phyloP scores from a whole-genome alignment of 2,888 invertebrate species.

The Steinernema carpocapsae region DNA sequence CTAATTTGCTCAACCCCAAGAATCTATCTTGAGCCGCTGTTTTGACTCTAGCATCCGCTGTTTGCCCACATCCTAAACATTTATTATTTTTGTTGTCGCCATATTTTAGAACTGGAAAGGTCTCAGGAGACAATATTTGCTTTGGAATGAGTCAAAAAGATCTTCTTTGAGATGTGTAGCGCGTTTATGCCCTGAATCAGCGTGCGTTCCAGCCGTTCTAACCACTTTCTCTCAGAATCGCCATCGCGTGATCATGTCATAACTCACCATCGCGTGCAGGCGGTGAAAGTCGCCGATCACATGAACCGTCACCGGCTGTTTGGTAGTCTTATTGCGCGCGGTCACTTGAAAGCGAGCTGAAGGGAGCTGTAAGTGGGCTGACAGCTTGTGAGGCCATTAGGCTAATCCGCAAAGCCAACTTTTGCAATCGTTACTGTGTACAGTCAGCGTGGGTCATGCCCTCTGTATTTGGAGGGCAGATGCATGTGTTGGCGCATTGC shows the following conservation, averaged over 20 bases:
- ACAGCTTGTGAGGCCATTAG: constrained; percentile 23
- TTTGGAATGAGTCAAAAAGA: no score
- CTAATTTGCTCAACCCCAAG: no score
- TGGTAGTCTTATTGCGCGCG: not conserved
- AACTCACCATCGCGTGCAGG: not conserved
- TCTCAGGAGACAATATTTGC: no score
- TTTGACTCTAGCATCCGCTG: no score
- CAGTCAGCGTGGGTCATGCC: constrained; percentile 3
- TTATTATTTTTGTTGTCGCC: no score
- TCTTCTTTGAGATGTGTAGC: no score
- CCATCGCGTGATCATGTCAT: constrained; percentile 10
- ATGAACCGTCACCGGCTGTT: constrained; percentile 4
- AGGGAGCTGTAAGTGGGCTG: constrained; percentile 11
- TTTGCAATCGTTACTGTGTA: not conserved
- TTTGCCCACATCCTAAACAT: no score
- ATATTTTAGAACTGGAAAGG: no score
- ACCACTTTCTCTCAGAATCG: not conserved
- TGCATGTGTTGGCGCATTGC: not conserved
- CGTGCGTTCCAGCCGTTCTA: not conserved
- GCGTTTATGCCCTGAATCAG: no score
- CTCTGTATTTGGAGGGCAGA: not conserved
- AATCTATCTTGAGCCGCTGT: no score
- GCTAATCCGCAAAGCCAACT: constrained; percentile 10
- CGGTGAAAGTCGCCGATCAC: no score
- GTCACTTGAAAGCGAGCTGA: not conserved